phyloP scores from a whole-genome alignment of 2,888 invertebrate species.

The Sesia apiformis region DNA sequence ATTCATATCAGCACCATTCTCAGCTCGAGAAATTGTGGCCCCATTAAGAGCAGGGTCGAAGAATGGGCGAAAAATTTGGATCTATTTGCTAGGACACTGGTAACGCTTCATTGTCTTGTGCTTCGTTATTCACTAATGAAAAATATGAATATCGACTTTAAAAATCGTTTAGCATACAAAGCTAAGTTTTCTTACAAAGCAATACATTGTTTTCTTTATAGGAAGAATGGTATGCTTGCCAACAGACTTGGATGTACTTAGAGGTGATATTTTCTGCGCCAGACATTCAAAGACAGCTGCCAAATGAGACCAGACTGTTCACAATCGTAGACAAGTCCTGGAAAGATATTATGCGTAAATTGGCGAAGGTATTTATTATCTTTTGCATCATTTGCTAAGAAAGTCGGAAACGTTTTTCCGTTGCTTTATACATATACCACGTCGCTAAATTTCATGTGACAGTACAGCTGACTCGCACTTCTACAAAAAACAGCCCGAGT shows the following conservation, averaged over 20 bases:
- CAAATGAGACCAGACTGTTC: constrained; percentile 91
- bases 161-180: no score
- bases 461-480: no score
- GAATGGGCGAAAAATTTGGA: constrained; percentile 87
- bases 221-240: constrained; percentile 93
- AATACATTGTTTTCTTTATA: constrained; percentile 28
- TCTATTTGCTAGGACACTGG: constrained; percentile 87
- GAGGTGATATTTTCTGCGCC: constrained; percentile 96
- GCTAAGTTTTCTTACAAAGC: background rate
- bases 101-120: constrained; percentile 30
- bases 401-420: no score
- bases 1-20: constrained; percentile 91
- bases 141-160: no score
- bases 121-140: no score
- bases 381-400: background rate
- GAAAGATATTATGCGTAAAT: constrained; percentile 89
- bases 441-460: no score
- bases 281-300: constrained; percentile 94
- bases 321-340: constrained; percentile 90
- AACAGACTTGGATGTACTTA: constrained; percentile 94
- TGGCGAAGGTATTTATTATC: constrained; percentile 76
- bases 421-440: no score
- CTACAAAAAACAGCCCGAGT: no score
- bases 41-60: constrained; percentile 86
- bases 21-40: constrained; percentile 89